Conservation (phyloP, 1,140 invertebrate species). For the Apis laboriosa region DNA sequence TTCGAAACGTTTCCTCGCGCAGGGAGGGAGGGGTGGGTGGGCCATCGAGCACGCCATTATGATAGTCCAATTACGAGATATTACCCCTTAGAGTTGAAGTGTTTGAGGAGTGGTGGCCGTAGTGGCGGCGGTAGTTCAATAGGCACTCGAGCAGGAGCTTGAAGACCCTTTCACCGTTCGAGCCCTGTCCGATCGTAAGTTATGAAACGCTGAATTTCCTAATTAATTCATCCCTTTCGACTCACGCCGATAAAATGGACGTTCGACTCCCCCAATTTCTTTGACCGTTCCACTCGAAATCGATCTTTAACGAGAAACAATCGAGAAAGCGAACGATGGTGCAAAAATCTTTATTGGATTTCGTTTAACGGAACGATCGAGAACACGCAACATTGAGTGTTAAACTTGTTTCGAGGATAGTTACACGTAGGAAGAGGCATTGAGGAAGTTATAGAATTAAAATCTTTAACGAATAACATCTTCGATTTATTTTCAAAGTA, state of each 20-base stretch:
- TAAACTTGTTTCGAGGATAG: background rate
- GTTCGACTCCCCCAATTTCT: background rate
- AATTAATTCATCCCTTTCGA: conserved; percentile 40
- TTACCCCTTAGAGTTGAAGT: conserved; percentile 40
- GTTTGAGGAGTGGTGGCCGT: conserved; percentile 37
- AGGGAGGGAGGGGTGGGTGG: no score
- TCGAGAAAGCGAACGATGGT: background rate
- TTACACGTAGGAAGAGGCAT: no score
- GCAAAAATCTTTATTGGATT: conserved; percentile 5
- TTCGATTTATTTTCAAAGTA: no score
- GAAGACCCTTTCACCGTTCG: conserved; percentile 43
- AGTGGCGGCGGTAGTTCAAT: conserved; percentile 19
- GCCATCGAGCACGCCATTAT: conserved; percentile 44
- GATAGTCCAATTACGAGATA: conserved; percentile 58
- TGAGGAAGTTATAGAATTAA: no score
- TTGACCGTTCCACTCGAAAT: background rate
- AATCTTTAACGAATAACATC: no score
- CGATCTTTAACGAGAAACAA: background rate
- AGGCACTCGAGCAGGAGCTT: conserved; percentile 28
- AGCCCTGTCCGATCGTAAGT: conserved; percentile 47
- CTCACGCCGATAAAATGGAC: background rate
- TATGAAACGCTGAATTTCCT: conserved; percentile 49
- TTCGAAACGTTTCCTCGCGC: conserved; percentile 18
- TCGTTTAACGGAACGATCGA: background rate
- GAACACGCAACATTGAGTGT: background rate